Evolutionary conservation across 92 coral and sea anemone genomes (phyloP).

Genomic region (Zoanthus sociatus): DNA sequence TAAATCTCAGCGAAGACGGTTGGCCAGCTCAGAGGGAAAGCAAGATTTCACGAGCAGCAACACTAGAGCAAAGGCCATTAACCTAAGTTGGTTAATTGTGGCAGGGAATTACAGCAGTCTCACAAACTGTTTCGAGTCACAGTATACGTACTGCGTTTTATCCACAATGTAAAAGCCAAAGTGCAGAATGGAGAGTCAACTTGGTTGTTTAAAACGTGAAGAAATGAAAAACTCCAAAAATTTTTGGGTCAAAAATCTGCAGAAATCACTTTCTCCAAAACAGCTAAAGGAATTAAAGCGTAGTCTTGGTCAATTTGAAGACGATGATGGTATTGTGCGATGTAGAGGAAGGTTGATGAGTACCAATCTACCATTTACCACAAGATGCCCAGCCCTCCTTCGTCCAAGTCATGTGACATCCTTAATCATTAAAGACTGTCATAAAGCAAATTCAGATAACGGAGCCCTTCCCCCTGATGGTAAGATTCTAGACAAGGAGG

Average conservation of each 20-base stretch:
- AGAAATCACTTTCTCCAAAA: slow-evolving; percentile 1
- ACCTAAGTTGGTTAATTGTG: not conserved
- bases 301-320: slow-evolving; percentile 48
- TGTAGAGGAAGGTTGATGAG: slow-evolving; percentile 62
- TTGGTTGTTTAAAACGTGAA: slow-evolving; percentile 8
- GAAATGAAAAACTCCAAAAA: slow-evolving; percentile 53
- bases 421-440: slow-evolving; percentile 46
- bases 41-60: not conserved
- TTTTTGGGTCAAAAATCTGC: slow-evolving; percentile 49
- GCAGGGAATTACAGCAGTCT: slow-evolving; percentile 16
- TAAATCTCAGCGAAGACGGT: slow-evolving; percentile 6
- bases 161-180: slow-evolving; percentile 35
- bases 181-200: not conserved
- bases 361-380: slow-evolving; percentile 41
- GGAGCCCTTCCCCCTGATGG: not conserved
- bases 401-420: slow-evolving; percentile 34
- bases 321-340: slow-evolving; percentile 52
- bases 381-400: slow-evolving; percentile 56
- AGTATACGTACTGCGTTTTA: slow-evolving; percentile 40
- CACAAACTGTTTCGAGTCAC: slow-evolving; percentile 57
- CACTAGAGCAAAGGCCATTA: not conserved
- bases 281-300: slow-evolving; percentile 43
- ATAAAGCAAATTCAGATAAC: slow-evolving; percentile 26
- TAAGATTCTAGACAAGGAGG: too few species aligned
- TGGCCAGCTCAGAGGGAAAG: slow-evolving; percentile 35